Base-by-base conservation (phyloP, 2,113 vertebrate species). In the Fulmarus glacialis region DNA sequence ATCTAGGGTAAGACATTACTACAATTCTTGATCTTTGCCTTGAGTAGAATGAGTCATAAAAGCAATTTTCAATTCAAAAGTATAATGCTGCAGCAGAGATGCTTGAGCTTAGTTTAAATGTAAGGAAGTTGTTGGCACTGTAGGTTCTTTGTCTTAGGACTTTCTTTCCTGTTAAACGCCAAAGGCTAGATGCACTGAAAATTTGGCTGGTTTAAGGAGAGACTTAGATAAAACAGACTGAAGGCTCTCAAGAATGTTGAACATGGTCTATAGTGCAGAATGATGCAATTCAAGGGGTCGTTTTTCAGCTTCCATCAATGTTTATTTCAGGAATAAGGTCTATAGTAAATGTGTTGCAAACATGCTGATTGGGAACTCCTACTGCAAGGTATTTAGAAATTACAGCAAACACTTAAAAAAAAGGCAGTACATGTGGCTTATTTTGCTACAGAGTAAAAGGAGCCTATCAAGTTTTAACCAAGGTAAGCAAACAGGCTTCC, bases 41-140 rank as follows among this genome's bases (percentile, higher is more conserved):
- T 77, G 20, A 91, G 50, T 73, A 83, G 48, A 85, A 70, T 64
- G 38, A 87, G 17, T 77, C 43, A 88, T 45, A 77, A 86, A 92
- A 60, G 12, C 26, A 82, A 47, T 79, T 88, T 92, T 92, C 52
- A 62, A 8, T 78, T 94, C 59, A 83, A 60, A 92, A 55, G 32
- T 40, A 43, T 56, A 89, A 62, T 48, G 24, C 23, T 83, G 22
- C 32, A 86, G 27, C 29, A 64, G 48, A 45, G 13, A 62, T 42
- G 11, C 4, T 88, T 70, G 32, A 81, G 20, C 50, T 80, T 43
- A 59, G 56, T 75, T n/a, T 72, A 79, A 82, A 75, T 45, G 26
- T 64, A 70, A 88, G 20, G 24, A 79, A 77, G 29, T n/a, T 82
- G 18, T 48, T 90, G 8, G 2, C 21, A 38, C 15, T 59, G 5